These are phyloP conservation scores for Cryptophagus acutangulus DNA, from an alignment of 2,888 invertebrate genomes.

Conservation along the genomic window DNA sequence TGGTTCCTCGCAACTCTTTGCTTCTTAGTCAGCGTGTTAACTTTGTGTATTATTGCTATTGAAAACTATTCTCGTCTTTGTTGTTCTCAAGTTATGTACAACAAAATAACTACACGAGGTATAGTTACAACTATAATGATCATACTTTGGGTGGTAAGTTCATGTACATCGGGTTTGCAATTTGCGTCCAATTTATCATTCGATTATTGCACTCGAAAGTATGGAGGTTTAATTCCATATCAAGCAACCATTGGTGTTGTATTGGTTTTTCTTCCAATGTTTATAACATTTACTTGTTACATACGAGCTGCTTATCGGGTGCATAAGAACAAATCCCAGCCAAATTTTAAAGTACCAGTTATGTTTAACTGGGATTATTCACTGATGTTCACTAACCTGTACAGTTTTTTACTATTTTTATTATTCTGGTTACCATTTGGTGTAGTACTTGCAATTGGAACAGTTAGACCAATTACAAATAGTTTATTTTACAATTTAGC, in stretches of 20 bases:
- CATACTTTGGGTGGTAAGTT: constrained; percentile 55
- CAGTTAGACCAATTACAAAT: constrained; percentile 49
- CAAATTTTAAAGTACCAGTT: constrained; percentile 59
- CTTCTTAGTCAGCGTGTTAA: constrained; percentile 61
- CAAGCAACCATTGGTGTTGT: constrained; percentile 54
- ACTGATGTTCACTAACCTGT: constrained; percentile 59
- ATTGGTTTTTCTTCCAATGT: constrained; percentile 57
- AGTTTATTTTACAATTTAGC: constrained; percentile 61
- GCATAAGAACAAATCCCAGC: constrained; percentile 49
- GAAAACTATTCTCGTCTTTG: constrained; percentile 65
- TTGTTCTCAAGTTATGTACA: constrained; percentile 52
- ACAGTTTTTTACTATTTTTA: constrained; percentile 59
- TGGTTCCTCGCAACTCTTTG: constrained; percentile 64
- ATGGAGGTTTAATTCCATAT: constrained; percentile 54
- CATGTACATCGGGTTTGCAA: constrained; percentile 56
- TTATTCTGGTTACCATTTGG: constrained; percentile 67
- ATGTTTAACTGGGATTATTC: constrained; percentile 60
- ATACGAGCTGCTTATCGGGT: constrained; percentile 51
- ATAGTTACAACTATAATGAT: constrained; percentile 54
- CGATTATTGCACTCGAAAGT: constrained; percentile 61
- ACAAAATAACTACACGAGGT: constrained; percentile 47
- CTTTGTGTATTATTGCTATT: constrained; percentile 57
- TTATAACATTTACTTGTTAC: constrained; percentile 55
- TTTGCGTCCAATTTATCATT: constrained; percentile 57
- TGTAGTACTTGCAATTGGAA: constrained; percentile 54